phyloP scores from a whole-genome alignment of 2,888 invertebrate species.

The Podotricha telesiphe region DNA sequence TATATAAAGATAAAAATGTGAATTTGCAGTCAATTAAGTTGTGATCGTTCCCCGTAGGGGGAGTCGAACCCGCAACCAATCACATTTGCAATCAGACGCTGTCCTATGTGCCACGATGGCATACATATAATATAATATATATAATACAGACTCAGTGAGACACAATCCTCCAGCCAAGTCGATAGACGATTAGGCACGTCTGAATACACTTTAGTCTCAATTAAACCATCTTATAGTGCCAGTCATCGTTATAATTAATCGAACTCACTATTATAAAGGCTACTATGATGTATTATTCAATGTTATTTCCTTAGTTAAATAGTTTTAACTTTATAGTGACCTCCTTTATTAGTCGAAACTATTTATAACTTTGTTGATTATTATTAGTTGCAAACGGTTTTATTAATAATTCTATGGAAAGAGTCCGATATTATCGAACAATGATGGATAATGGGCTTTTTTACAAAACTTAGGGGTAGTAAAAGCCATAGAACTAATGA shows the following conservation, averaged over 20 bases:
- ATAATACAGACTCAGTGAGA: constrained; percentile 9
- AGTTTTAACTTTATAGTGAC: constrained; percentile 23
- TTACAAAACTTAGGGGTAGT: too few species aligned
- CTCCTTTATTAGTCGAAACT: not conserved
- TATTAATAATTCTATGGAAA: not conserved
- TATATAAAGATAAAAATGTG: too few species aligned
- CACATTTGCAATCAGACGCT: too few species aligned
- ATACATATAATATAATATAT: not conserved
- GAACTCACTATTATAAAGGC: constrained; percentile 30
- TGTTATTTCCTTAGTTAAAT: constrained; percentile 29
- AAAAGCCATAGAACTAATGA: too few species aligned
- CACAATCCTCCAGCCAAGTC: constrained; percentile 26
- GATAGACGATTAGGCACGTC: constrained; percentile 43
- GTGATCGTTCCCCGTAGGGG: too few species aligned
- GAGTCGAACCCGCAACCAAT: too few species aligned
- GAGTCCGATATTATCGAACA: not conserved
- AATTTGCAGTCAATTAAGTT: too few species aligned
- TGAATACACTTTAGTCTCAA: constrained; percentile 38
- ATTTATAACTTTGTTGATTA: not conserved
- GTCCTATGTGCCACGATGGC: too few species aligned
- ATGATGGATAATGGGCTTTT: too few species aligned
- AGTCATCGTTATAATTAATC: constrained; percentile 39
- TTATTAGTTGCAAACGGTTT: not conserved
- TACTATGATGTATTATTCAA: constrained; percentile 26
- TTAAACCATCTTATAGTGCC: constrained; percentile 35